These are phyloP conservation scores for Dermochelys coriacea DNA, from an alignment of 2,797 vertebrate genomes.

Conservation along the genomic window DNA sequence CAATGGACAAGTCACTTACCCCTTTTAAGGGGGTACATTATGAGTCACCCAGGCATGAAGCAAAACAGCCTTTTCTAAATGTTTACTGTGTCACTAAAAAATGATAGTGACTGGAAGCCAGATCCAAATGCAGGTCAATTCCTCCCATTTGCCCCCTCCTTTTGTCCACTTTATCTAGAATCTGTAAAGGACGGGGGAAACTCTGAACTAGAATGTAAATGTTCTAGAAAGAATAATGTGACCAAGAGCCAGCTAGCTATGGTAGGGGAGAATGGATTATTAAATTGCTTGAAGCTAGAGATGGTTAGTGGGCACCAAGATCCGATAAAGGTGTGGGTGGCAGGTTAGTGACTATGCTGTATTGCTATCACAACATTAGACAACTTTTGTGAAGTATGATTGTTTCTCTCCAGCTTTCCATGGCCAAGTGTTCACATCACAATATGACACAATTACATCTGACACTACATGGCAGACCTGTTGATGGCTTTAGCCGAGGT, in stretches of 20 bases:
- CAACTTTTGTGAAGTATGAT: rapidly evolving
- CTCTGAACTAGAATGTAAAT: not conserved
- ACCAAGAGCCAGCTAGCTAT: not conserved
- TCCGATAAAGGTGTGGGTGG: not conserved
- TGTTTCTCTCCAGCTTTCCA: not conserved
- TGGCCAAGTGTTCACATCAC: not conserved
- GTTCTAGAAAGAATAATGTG: not conserved
- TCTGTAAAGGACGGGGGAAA: not conserved
- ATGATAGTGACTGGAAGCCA: conserved; percentile 12
- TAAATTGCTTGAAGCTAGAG: not conserved
- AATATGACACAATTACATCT: not conserved
- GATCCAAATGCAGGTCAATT: not conserved
- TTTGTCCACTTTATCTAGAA: not conserved
- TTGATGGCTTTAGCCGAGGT: not conserved
- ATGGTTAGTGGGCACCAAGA: not conserved
- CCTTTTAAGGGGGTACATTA: not conserved
- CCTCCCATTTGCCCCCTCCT: not conserved
- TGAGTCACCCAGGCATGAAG: not conserved
- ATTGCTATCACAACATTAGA: not conserved
- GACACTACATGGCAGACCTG: not conserved
- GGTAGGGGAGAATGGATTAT: not conserved
- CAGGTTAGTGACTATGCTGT: not conserved
- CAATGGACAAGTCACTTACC: conserved; percentile 11
- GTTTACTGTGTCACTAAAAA: not conserved
- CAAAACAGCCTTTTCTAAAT: conserved; percentile 11